Base-by-base conservation (phyloP, 2,113 vertebrate genomes). In the Rhabdornis inornatus region DNA sequence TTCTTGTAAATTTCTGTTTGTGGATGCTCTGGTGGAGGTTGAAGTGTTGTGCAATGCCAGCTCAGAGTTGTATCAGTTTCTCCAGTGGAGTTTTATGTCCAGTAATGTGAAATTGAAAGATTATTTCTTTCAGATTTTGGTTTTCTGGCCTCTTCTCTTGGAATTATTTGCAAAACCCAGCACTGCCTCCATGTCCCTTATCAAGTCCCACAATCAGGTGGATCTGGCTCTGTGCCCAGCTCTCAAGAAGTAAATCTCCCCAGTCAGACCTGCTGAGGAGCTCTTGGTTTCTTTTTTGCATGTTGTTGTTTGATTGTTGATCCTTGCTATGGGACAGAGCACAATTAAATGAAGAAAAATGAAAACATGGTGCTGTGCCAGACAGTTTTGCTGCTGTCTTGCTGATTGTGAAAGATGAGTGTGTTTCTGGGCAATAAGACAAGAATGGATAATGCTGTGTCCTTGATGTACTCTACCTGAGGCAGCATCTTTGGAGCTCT, bases 81-180 rank as follows among this genome's bases (percentile, higher is more conserved):
- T 96, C 75, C 64, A n/a, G 40, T 93, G 39, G 80, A 95, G 88
- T 97, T 97, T 93, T 94, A 94, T 92, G 92, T 92, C 93, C 86
- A 35, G 10, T 75, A 96, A 85, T 69, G 60, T 97, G 96, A 97
- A 97, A 97, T 8, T 93, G 95, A 97, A 97, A 95, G 84, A 96
- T 95, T 92, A 40, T 84, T 95, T 93, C 44, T 89, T 89, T 71
- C 56, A 35, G n/a, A 56, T 86, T 90, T 94, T 33, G 21, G 7
- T 56, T 91, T 91, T 96, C 92, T 3, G 15, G 65, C 52, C 49
- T 47, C 60, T 84, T 89, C 75, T 93, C 42, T 65, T 0, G 2
- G 50, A 87, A 53, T 88, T 53, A 63, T 35, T 80, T 95, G 49
- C 65, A 80, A 83, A 94, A 82, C 44, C 35, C 12, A 68, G 15